These are phyloP conservation scores for Triplophysa dalaica DNA, from an alignment of 2,113 vertebrate genomes.

Conservation along the genomic window DNA sequence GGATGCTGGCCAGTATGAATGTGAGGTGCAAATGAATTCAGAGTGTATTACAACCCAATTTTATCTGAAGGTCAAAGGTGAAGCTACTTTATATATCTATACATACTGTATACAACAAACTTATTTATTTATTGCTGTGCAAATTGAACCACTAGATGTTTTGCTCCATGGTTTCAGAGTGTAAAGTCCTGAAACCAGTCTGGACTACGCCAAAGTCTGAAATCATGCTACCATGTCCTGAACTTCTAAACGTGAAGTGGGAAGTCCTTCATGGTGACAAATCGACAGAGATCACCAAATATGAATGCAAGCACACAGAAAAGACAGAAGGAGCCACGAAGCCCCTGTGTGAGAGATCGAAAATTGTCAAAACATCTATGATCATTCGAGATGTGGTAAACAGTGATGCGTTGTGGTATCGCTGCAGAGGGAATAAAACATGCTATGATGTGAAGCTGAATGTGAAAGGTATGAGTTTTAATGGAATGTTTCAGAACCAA, in stretches of 20 bases:
- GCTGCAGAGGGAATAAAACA: slow-evolving; percentile 1
- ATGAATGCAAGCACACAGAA: not conserved
- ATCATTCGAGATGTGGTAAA: not conserved
- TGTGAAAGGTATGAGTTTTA: not conserved
- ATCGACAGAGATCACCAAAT: not conserved
- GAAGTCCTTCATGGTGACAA: not conserved
- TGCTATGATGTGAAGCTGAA: slow-evolving; percentile 8
- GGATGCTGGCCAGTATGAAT: not conserved
- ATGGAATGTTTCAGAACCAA: not conserved
- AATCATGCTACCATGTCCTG: slow-evolving; percentile 3
- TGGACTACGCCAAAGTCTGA: not conserved
- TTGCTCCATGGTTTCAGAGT: not conserved
- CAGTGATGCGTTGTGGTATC: not conserved
- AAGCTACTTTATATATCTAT: too few species aligned
- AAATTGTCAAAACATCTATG: not conserved
- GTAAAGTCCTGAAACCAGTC: not conserved
- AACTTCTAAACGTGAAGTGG: not conserved
- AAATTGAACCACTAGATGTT: not conserved
- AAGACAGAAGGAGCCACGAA: not conserved
- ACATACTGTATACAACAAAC: too few species aligned
- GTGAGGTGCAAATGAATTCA: not conserved
- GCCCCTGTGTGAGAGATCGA: not conserved
- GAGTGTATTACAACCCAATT: not conserved
- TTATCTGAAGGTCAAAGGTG: not conserved
- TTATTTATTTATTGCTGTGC: too few species aligned